Percentiles rank a stretch among this genome's conserved stretches.
Evolutionary conservation across 2,797 vertebrate species (phyloP).

Genomic region (Pangasius mekongensis): DNA sequence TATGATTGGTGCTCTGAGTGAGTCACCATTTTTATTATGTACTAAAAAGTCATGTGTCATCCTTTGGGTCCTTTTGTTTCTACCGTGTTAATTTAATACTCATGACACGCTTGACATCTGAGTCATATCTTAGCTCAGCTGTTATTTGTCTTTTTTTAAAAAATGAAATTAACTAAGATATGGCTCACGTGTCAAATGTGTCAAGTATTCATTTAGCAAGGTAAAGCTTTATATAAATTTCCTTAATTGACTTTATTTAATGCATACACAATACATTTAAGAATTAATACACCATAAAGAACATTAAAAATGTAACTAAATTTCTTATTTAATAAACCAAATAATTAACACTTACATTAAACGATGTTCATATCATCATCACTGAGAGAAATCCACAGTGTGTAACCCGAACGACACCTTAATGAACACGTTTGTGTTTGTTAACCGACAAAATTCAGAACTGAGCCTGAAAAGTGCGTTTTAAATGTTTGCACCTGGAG

Average conservation of each 20-base stretch:
- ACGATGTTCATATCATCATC: background rate
- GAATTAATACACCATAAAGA: background rate
- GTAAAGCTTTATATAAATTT: background rate
- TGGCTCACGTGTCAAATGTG: background rate
- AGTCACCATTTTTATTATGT: background rate
- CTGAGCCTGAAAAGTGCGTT: background rate
- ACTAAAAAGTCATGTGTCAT: constrained; percentile 2
- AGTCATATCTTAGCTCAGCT: background rate
- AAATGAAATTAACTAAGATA: background rate
- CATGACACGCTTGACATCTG: too few species aligned
- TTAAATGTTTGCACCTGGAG: background rate
- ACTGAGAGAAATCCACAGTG: background rate
- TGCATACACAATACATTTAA: background rate
- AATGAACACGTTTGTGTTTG: background rate
- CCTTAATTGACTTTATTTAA: background rate
- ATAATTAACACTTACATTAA: background rate
- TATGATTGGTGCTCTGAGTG: background rate
- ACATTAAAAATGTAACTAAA: background rate
- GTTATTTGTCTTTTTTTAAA: background rate
- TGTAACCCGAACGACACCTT: background rate
- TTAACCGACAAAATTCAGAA: background rate
- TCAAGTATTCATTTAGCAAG: background rate
- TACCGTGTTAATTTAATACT: background rate
- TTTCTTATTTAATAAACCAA: background rate
- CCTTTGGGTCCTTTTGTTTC: background rate